A percentile compares a stretch with the other conserved stretches of the same genome.
Evolutionary conservation across 2,797 vertebrate species (phyloP).

Genomic region (Hippopotamyrus pictus): DNA sequence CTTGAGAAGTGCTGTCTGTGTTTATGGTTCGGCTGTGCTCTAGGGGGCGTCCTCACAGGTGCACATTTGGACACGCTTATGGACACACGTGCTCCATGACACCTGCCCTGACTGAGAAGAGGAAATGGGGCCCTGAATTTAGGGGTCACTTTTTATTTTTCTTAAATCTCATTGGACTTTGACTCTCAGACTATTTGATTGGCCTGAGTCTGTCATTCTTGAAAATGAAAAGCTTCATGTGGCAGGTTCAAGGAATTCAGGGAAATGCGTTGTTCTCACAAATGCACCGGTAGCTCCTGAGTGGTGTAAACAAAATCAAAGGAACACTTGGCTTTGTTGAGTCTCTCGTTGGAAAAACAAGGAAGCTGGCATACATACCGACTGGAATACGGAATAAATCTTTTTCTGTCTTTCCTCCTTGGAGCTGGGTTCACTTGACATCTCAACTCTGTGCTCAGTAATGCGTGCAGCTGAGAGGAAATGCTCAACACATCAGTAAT

Average conservation of each 20-base stretch:
- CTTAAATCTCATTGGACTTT: not conserved
- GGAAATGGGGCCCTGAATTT: not conserved
- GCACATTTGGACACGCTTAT: not conserved
- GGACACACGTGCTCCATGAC: not conserved
- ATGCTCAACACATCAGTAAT: constrained; percentile 28
- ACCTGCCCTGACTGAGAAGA: not conserved
- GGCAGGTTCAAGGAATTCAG: not conserved
- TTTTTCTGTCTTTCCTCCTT: constrained; percentile 21
- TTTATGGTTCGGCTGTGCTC: not conserved
- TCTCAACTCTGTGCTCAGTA: constrained; percentile 24
- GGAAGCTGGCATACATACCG: not conserved
- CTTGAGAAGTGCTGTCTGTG: not conserved
- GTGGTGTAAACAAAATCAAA: not conserved
- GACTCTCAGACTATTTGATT: not conserved
- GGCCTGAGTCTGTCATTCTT: not conserved
- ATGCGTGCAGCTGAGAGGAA: constrained; percentile 21
- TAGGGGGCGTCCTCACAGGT: not conserved
- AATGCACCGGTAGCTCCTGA: not conserved
- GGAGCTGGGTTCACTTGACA: constrained; percentile 28
- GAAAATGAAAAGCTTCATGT: not conserved
- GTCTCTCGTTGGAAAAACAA: not conserved
- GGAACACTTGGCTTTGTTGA: too few species aligned
- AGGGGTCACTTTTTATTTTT: not conserved
- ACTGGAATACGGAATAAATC: constrained; percentile 10
- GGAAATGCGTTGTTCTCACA: not conserved